Conservation (phyloP, 2,888 invertebrate genomes). For the Eupithecia subfuscata region DNA sequence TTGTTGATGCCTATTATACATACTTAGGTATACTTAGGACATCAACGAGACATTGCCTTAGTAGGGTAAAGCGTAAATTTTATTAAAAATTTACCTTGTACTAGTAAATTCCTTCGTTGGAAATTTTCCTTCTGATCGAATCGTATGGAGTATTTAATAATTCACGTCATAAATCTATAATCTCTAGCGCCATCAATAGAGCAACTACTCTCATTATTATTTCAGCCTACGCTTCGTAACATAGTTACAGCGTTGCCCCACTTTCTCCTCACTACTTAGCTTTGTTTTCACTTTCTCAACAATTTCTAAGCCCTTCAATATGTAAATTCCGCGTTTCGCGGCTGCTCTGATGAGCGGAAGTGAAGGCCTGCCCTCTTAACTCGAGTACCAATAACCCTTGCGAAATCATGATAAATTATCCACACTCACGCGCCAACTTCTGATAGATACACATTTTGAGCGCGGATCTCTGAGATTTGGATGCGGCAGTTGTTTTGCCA, state of each 20-base stretch:
- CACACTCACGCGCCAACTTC: conserved; percentile 73
- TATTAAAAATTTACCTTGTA: background rate
- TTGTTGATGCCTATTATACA: too few relatives aligned
- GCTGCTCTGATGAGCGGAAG: conserved; percentile 52
- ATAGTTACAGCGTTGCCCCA: conserved; percentile 9
- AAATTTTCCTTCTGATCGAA: background rate
- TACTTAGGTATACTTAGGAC: too few relatives aligned
- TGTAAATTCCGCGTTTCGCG: conserved; percentile 68
- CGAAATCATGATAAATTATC: conserved; percentile 83
- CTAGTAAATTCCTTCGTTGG: background rate
- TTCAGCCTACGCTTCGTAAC: conserved; percentile 3
- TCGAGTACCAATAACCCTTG: conserved; percentile 76
- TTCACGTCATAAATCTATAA: background rate
- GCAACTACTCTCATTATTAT: conserved; percentile 3
- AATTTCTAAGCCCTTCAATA: conserved; percentile 70
- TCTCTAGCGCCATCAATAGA: background rate
- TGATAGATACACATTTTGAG: conserved; percentile 60
- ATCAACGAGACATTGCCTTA: too few relatives aligned
- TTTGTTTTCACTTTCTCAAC: conserved; percentile 55
- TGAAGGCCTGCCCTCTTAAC: conserved; percentile 68
- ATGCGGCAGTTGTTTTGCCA: conserved; percentile 48
- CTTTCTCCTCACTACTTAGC: conserved; percentile 25
- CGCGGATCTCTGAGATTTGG: conserved; percentile 35
- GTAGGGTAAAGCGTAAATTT: too few relatives aligned
- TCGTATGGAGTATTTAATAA: background rate